Evolutionary conservation across 1,140 invertebrate species (phyloP).

Genomic region (Drosophila ananassae): DNA sequence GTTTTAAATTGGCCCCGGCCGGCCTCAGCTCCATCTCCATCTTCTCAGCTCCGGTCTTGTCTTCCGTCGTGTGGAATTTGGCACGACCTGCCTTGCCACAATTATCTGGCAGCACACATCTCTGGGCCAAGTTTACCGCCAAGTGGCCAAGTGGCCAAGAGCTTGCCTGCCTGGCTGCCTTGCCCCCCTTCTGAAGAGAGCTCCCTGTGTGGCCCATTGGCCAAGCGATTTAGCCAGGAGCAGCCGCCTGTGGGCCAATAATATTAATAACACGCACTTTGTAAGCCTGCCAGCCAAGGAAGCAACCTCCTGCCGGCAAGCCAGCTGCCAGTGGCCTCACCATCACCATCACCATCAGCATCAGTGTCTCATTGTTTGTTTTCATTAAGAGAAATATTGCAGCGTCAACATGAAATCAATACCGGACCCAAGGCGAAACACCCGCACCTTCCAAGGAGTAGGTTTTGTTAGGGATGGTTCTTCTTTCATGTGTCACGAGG

Average conservation of each 20-base stretch:
- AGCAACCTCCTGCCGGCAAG: constrained; percentile 49
- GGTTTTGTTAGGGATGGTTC: constrained; percentile 26
- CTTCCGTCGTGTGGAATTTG: constrained; percentile 67
- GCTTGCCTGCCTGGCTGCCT: constrained; percentile 22
- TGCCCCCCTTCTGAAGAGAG: constrained; percentile 33
- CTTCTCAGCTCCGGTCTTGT: constrained; percentile 9
- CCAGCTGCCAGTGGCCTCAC: constrained; percentile 42
- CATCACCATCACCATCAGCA: constrained; percentile 13
- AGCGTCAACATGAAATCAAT: constrained; percentile 83
- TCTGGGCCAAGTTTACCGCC: constrained; percentile 34
- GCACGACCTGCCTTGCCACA: constrained; percentile 72
- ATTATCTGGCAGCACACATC: constrained; percentile 76
- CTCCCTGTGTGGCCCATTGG: constrained; percentile 59
- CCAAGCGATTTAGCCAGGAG: constrained; percentile 20
- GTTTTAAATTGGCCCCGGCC: constrained; percentile 76
- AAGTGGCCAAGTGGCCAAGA: constrained; percentile 24
- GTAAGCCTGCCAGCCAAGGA: constrained; percentile 40
- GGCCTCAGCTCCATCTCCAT: constrained; percentile 11
- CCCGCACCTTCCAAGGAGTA: constrained; percentile 55
- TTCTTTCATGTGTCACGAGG: not conserved
- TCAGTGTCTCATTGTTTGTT: constrained; percentile 69
- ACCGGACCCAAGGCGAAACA: constrained; percentile 74
- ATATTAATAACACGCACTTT: constrained; percentile 83
- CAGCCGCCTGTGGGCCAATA: constrained; percentile 73
- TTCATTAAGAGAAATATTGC: constrained; percentile 82